A percentile compares a stretch with the other conserved stretches of the same genome.
Conservation (phyloP, 2,888 invertebrate genomes). For the Sphinx pinastri region DNA sequence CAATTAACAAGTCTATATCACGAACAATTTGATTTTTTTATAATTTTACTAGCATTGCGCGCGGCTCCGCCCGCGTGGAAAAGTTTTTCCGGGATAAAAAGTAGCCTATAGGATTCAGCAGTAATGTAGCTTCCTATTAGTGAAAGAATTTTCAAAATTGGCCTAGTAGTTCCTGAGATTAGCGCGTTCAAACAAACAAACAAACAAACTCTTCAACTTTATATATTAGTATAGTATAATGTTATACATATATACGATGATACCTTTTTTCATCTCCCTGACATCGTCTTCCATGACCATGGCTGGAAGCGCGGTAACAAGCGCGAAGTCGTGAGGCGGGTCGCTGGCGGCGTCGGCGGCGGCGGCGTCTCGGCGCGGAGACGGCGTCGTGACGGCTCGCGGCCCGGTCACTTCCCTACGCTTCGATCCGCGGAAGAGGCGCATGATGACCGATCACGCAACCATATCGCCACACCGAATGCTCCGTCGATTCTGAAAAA, state of each 20-base stretch:
- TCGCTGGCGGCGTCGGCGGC: slow-evolving; percentile 78
- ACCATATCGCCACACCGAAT: slow-evolving; percentile 73
- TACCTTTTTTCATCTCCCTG: slow-evolving; percentile 85
- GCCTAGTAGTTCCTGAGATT: too few relatives aligned
- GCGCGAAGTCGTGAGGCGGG: slow-evolving; percentile 86
- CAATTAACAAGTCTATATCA: neutral
- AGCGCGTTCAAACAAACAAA: too few relatives aligned
- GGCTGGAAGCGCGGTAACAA: slow-evolving; percentile 90
- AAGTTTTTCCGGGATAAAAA: too few relatives aligned
- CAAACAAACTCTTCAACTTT: too few relatives aligned
- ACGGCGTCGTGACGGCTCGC: slow-evolving; percentile 74
- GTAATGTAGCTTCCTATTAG: too few relatives aligned
- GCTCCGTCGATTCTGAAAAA: slow-evolving; percentile 55
- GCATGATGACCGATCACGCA: slow-evolving; percentile 84
- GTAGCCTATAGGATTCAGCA: too few relatives aligned
- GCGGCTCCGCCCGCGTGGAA: too few relatives aligned
- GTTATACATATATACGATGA: neutral
- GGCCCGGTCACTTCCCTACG: slow-evolving; percentile 86
- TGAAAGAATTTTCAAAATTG: too few relatives aligned
- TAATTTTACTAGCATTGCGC: too few relatives aligned
- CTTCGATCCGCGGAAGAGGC: slow-evolving; percentile 86
- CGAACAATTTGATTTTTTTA: neutral
- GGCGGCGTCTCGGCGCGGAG: slow-evolving; percentile 73
- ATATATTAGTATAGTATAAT: too few relatives aligned
- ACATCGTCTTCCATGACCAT: slow-evolving; percentile 89